Evolutionary conservation across 2,888 invertebrate genomes (phyloP).

Genomic region (Meiosimyza decipiens): DNA sequence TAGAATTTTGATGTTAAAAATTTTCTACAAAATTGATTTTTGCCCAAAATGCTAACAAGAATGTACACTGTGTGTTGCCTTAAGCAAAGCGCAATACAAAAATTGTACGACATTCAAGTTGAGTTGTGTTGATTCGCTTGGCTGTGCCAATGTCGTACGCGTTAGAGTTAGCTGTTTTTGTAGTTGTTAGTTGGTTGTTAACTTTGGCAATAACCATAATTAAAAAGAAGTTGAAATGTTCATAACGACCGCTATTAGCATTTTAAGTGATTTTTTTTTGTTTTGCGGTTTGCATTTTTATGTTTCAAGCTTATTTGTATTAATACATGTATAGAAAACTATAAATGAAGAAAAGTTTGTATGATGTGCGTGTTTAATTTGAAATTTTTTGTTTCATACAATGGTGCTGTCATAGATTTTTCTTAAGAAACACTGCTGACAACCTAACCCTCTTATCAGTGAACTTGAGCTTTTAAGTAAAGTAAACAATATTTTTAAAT

Average conservation of each 20-base stretch:
- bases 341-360: background rate
- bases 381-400: too few relatives aligned
- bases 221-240: constrained; percentile 62
- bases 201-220: constrained; percentile 64
- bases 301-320: background rate
- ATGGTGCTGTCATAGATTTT: too few relatives aligned
- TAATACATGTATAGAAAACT: background rate
- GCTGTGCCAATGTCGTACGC: constrained; percentile 6
- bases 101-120: constrained; percentile 41
- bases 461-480: too few relatives aligned
- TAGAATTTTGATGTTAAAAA: too few relatives aligned
- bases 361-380: too few relatives aligned
- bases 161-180: background rate
- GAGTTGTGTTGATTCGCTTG: constrained; percentile 44
- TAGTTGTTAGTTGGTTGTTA: constrained; percentile 54
- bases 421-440: too few relatives aligned
- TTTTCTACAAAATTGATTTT: too few relatives aligned
- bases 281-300: constrained; percentile 21
- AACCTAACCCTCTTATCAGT: too few relatives aligned
- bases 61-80: background rate
- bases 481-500: too few relatives aligned
- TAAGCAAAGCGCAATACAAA: background rate
- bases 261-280: constrained; percentile 34
- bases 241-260: constrained; percentile 61
- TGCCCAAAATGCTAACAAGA: background rate